Percentiles rank a stretch among this genome's conserved stretches.
phyloP scores from a whole-genome alignment of 1,140 invertebrate species.

The Probaryconus sp. region DNA sequence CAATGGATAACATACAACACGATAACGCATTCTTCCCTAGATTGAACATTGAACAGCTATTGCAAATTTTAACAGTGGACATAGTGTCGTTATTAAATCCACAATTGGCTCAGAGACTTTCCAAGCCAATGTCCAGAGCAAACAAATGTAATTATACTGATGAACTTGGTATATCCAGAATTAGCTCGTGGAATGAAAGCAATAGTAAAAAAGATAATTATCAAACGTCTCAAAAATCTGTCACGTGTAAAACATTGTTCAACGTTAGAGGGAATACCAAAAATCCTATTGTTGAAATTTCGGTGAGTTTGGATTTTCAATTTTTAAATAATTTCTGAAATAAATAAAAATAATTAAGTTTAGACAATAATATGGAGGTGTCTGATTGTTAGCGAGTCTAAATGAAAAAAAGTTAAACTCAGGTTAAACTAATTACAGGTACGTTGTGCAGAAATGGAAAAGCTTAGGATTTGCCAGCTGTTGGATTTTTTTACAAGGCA shows the following conservation, averaged over 20 bases:
- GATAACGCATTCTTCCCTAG: conserved; percentile 82
- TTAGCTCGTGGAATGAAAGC: conserved; percentile 75
- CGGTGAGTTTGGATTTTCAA: conserved; percentile 58
- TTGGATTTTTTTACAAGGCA: conserved; percentile 84
- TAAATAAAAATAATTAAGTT: too few species aligned
- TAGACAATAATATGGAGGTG: too few species aligned
- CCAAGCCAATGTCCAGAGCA: neutral
- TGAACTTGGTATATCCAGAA: conserved; percentile 39
- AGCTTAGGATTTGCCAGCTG: conserved; percentile 77
- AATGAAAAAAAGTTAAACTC: neutral
- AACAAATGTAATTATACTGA: conserved; percentile 9
- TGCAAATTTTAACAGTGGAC: conserved; percentile 80
- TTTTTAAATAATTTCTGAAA: too few species aligned
- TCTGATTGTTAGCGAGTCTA: too few species aligned
- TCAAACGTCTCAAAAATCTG: conserved; percentile 20
- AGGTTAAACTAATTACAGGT: conserved; percentile 56
- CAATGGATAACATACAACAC: conserved; percentile 83
- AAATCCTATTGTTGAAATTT: conserved; percentile 72
- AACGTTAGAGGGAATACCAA: conserved; percentile 53
- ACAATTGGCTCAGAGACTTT: conserved; percentile 35
- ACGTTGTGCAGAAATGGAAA: conserved; percentile 66
- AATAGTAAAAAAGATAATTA: conserved; percentile 70
- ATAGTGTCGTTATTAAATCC: conserved; percentile 71
- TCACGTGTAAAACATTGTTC: conserved; percentile 63
- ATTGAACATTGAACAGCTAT: conserved; percentile 81